A percentile compares a stretch with the other conserved stretches of the same genome.
phyloP scores from a whole-genome alignment of 2,888 invertebrate species.

The Cantharis rufa region DNA sequence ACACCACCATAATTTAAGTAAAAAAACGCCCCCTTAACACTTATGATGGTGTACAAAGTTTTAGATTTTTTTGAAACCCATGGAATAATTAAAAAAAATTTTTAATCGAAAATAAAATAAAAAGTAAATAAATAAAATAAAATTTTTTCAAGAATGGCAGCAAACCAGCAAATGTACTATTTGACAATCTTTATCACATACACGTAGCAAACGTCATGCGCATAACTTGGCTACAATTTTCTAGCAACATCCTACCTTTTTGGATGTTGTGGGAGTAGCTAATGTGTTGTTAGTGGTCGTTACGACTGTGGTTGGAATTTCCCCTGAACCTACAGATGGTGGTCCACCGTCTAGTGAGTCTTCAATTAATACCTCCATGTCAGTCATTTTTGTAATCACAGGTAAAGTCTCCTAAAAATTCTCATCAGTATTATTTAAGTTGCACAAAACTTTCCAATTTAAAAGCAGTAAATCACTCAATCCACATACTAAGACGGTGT shows the following conservation, averaged over 20 bases:
- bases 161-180: slow-evolving; percentile 12
- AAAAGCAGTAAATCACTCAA: background rate
- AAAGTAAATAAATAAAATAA: slow-evolving; percentile 5
- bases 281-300: slow-evolving; percentile 40
- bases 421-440: background rate
- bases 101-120: no score
- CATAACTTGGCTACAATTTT: slow-evolving; percentile 15
- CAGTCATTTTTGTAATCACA: slow-evolving; percentile 65
- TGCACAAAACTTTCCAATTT: background rate
- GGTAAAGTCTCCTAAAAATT: slow-evolving; percentile 60
- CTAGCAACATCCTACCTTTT: slow-evolving; percentile 42
- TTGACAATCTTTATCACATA: slow-evolving; percentile 18
- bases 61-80: slow-evolving; percentile 10
- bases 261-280: slow-evolving; percentile 58
- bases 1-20: background rate
- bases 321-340: slow-evolving; percentile 82
- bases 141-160: slow-evolving; percentile 13
- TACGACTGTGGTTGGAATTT: slow-evolving; percentile 62
- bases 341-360: slow-evolving; percentile 82
- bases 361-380: slow-evolving; percentile 71
- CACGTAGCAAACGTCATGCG: slow-evolving; percentile 27
- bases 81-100: slow-evolving; percentile 24
- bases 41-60: background rate
- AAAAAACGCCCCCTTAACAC: background rate
- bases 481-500: background rate